Evolutionary conservation across 2,888 invertebrate genomes (phyloP).

Genomic region (Drosophila borborema): DNA sequence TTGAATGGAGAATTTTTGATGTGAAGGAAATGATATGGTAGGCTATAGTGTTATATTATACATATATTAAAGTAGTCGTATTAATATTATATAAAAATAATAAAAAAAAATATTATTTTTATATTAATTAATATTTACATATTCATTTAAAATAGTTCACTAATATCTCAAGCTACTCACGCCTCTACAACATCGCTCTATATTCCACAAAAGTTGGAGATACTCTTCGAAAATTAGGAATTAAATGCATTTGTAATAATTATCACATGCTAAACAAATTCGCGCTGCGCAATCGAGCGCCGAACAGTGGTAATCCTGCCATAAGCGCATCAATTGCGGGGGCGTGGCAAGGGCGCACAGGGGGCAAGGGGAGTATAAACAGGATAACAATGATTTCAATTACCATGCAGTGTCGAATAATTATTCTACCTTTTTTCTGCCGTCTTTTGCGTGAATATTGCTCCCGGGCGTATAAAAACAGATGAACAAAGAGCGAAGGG

Average conservation of each 20-base stretch:
- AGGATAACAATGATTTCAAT: constrained; percentile 83
- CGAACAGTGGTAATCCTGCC: constrained; percentile 75
- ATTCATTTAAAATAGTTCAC: not conserved
- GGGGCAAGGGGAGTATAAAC: constrained; percentile 42
- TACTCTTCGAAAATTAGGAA: constrained; percentile 23
- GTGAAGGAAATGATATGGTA: not conserved
- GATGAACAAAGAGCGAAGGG: constrained; percentile 64
- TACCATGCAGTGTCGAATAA: constrained; percentile 82
- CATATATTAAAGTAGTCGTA: no score
- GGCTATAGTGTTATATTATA: not conserved
- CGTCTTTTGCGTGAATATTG: constrained; percentile 81
- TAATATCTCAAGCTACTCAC: not conserved
- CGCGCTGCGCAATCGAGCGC: constrained; percentile 32
- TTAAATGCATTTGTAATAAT: constrained; percentile 52
- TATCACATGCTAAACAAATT: constrained; percentile 46
- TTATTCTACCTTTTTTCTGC: constrained; percentile 80
- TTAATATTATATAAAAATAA: not conserved
- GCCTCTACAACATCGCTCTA: no score
- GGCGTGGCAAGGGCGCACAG: constrained; percentile 4
- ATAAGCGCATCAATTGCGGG: constrained; percentile 60
- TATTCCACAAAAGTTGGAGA: not conserved
- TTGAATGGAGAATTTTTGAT: constrained; percentile 18
- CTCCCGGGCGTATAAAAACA: constrained; percentile 84
- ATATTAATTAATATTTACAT: not conserved
- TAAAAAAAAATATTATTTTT: no score